phyloP scores from a whole-genome alignment of 2,888 invertebrate genomes.

The Leptinotarsa tumamoca region DNA sequence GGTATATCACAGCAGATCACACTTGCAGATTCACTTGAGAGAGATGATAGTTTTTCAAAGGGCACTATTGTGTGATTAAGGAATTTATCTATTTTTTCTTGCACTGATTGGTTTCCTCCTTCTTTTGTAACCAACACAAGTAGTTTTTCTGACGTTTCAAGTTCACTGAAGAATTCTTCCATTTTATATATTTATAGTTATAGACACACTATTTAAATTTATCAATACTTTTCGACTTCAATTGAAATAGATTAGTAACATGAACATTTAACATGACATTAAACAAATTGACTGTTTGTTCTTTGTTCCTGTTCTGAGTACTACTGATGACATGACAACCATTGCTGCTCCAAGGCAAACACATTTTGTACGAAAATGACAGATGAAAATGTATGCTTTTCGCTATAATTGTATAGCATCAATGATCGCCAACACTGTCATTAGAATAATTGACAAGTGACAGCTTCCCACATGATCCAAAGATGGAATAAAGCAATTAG shows the following conservation, averaged over 20 bases:
- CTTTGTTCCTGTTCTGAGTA: too few species aligned
- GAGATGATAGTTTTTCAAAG: not conserved
- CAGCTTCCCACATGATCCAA: too few species aligned
- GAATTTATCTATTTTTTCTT: slow-evolving; percentile 9
- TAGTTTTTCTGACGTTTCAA: slow-evolving; percentile 9
- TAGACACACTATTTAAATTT: not conserved
- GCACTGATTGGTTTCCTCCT: not conserved
- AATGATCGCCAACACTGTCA: too few species aligned
- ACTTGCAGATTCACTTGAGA: slow-evolving; percentile 27
- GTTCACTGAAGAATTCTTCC: slow-evolving; percentile 7
- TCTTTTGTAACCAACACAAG: not conserved
- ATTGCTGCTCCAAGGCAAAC: too few species aligned
- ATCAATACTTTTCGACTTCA: not conserved
- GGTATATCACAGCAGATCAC: slow-evolving; percentile 31
- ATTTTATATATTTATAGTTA: not conserved
- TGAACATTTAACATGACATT: not conserved
- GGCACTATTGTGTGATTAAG: not conserved
- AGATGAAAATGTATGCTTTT: too few species aligned
- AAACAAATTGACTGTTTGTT: too few species aligned
- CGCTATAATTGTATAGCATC: too few species aligned
- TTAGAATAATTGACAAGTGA: too few species aligned
- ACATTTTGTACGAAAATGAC: too few species aligned
- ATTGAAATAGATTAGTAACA: not conserved
- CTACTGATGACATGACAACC: too few species aligned
- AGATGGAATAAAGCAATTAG: too few species aligned